These are phyloP conservation scores for Naso thynnoides DNA, from an alignment of 2,797 vertebrate species.

Conservation along the genomic window DNA sequence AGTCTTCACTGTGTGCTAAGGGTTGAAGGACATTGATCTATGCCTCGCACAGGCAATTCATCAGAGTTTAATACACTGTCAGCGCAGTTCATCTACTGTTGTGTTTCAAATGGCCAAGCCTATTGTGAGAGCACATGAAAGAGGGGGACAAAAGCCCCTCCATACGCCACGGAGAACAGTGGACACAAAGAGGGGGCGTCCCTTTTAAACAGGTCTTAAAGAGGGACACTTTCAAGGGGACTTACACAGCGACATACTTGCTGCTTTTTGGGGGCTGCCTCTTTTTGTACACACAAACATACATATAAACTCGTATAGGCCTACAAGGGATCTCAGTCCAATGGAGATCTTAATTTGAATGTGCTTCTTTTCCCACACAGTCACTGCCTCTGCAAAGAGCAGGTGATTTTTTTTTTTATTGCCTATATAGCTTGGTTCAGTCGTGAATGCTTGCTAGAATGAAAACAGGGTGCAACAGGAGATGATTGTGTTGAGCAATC, in stretches of 20 bases:
- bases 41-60: constrained; percentile 88
- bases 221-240: constrained; percentile 86
- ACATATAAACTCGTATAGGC: constrained; percentile 79
- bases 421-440: constrained; percentile 37
- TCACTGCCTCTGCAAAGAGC: constrained; percentile 41
- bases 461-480: constrained; percentile 60
- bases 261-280: constrained; percentile 72
- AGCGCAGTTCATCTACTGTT: constrained; percentile 89
- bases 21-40: constrained; percentile 89
- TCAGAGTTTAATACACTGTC: constrained; percentile 91
- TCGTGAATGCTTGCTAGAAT: constrained; percentile 13
- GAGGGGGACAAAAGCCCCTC: constrained; percentile 85
- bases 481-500: constrained; percentile 34
- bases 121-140: constrained; percentile 87
- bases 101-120: constrained; percentile 85
- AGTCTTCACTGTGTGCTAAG: constrained; percentile 81
- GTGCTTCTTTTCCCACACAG: constrained; percentile 55
- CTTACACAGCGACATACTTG: constrained; percentile 83
- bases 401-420: constrained; percentile 30
- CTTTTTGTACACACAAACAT: constrained; percentile 83
- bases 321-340: constrained; percentile 76
- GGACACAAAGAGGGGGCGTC: constrained; percentile 87
- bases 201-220: constrained; percentile 88
- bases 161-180: constrained; percentile 85
- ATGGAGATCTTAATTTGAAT: constrained; percentile 79